A percentile compares a stretch with the other conserved stretches of the same genome.
phyloP scores from a whole-genome alignment of 2,888 invertebrate genomes.

The Smittia sp. region DNA sequence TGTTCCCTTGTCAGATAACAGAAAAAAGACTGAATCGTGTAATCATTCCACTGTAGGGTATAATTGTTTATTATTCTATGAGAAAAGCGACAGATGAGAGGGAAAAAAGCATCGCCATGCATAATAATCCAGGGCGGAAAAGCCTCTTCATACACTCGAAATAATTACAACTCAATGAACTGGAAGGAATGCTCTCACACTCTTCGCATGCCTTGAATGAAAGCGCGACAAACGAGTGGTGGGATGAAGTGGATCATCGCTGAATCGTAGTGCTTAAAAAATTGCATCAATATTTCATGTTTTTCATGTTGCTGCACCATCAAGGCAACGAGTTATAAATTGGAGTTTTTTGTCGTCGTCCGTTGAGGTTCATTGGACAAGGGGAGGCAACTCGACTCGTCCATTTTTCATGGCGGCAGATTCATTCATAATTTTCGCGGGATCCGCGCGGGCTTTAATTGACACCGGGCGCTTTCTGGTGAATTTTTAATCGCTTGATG shows the following conservation, averaged over 20 bases:
- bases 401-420: not conserved
- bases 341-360: not conserved
- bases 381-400: not conserved
- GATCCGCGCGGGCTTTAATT: not conserved
- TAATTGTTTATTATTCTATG: constrained; percentile 4
- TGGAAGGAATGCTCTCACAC: not conserved
- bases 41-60: too few species aligned
- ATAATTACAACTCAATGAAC: constrained; percentile 38
- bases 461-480: constrained; percentile 1
- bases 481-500: constrained; percentile 25
- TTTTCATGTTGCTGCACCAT: not conserved
- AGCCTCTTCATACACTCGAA: not conserved
- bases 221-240: not conserved
- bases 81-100: not conserved
- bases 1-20: too few species aligned
- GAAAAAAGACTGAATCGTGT: too few species aligned
- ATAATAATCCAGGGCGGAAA: not conserved
- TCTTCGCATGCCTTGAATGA: not conserved
- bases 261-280: constrained; percentile 13
- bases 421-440: not conserved
- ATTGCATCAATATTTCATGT: constrained; percentile 35
- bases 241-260: not conserved
- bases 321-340: constrained; percentile 30
- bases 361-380: not conserved
- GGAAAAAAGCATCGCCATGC: not conserved